These are phyloP conservation scores for Seira ritae DNA, from an alignment of 2,888 invertebrate species.

Conservation along the genomic window DNA sequence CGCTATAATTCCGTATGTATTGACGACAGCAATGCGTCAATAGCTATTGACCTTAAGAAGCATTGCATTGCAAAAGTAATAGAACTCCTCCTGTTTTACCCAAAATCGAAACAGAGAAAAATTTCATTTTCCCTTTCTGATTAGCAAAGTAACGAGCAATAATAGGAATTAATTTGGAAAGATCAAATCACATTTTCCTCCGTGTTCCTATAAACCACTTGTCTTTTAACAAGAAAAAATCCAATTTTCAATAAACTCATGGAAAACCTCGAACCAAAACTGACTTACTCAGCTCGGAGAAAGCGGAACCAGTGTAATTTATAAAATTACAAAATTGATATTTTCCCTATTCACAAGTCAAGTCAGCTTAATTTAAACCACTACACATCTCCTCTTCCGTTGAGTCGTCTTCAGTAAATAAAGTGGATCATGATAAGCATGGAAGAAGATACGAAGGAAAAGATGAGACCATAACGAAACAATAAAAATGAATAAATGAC, in stretches of 20 bases:
- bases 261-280: background rate
- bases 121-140: background rate
- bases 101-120: too few species aligned
- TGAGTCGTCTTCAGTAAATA: too few species aligned
- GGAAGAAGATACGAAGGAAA: background rate
- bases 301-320: background rate
- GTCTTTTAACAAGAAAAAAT: slow-evolving; percentile 39
- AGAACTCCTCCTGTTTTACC: too few species aligned
- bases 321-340: slow-evolving; percentile 16
- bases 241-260: slow-evolving; percentile 26
- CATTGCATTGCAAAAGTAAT: too few species aligned
- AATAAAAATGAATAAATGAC: slow-evolving; percentile 16
- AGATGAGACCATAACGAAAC: slow-evolving; percentile 3
- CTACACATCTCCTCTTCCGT: too few species aligned
- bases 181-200: background rate
- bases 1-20: too few species aligned
- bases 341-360: background rate
- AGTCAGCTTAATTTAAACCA: too few species aligned
- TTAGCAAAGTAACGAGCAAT: background rate
- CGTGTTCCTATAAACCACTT: slow-evolving; percentile 22
- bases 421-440: background rate
- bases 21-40: too few species aligned
- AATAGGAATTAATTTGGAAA: background rate
- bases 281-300: background rate
- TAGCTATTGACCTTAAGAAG: too few species aligned